Conservation (phyloP, 2,888 invertebrate genomes). For the Eristalis intricaria region DNA sequence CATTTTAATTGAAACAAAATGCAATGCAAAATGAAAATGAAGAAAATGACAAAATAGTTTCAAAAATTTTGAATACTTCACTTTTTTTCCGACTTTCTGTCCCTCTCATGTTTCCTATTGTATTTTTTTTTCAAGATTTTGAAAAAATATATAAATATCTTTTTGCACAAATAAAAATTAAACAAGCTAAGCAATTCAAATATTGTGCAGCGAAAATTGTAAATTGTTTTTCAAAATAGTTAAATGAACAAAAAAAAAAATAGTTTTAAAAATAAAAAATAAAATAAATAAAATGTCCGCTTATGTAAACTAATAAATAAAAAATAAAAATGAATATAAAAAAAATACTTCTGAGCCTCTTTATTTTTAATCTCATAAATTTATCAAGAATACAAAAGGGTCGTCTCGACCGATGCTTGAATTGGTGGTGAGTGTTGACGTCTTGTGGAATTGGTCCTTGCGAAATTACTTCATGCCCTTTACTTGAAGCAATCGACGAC, state of each 20-base stretch:
- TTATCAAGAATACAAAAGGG: no score
- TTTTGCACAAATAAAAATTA: constrained; percentile 55
- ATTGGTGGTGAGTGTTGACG: no score
- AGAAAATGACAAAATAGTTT: constrained; percentile 39
- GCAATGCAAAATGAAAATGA: constrained; percentile 32
- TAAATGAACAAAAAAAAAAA: constrained; percentile 45
- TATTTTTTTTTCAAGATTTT: constrained; percentile 29
- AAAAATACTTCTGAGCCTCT: neutral
- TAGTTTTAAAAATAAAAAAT: constrained; percentile 54
- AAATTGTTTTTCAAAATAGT: constrained; percentile 63
- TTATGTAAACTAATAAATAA: constrained; percentile 72
- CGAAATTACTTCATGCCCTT: no score
- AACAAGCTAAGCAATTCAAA: neutral
- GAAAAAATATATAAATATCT: constrained; percentile 43
- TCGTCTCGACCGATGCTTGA: no score
- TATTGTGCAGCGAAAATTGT: constrained; percentile 54
- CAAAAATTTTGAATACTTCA: constrained; percentile 67
- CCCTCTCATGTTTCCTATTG: neutral
- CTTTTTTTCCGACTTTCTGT: constrained; percentile 41
- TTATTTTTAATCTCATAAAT: no score
- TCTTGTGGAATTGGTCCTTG: no score
- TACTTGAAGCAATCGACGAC: no score
- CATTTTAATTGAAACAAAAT: constrained; percentile 46
- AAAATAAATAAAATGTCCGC: constrained; percentile 60
- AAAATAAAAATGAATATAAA: constrained; percentile 63